phyloP scores from a whole-genome alignment of 2,888 invertebrate species.

The Andrena flavipes region DNA sequence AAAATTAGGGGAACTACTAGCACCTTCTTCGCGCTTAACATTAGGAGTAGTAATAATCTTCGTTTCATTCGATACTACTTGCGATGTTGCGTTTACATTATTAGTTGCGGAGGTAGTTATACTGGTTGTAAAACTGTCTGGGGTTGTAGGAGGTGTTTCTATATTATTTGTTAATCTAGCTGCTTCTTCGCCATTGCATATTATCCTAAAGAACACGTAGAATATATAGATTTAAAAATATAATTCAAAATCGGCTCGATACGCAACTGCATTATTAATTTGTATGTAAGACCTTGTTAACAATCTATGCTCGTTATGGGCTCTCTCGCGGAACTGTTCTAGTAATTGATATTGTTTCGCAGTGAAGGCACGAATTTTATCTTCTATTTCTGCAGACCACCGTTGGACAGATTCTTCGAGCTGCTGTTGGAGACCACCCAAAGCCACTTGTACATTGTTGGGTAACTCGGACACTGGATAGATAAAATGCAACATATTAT shows the following conservation, averaged over 20 bases:
- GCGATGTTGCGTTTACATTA: constrained; percentile 65
- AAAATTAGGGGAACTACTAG: constrained; percentile 68
- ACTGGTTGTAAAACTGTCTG: constrained; percentile 72
- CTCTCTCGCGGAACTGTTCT: constrained; percentile 90
- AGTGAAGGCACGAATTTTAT: constrained; percentile 90
- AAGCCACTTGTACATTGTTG: constrained; percentile 86
- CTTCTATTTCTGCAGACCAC: constrained; percentile 90
- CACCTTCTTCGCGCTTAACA: constrained; percentile 67
- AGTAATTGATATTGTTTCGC: constrained; percentile 91
- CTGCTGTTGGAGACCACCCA: constrained; percentile 88
- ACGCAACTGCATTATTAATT: not conserved
- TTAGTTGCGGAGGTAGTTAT: constrained; percentile 73
- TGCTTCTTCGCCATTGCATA: constrained; percentile 72
- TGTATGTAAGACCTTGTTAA: constrained; percentile 86
- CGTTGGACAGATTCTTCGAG: constrained; percentile 89
- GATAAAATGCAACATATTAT: constrained; percentile 35
- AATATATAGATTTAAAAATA: constrained; percentile 6
- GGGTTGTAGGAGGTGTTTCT: constrained; percentile 73
- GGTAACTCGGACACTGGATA: constrained; percentile 84
- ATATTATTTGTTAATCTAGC: constrained; percentile 65
- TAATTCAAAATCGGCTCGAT: not conserved
- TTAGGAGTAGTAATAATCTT: constrained; percentile 61
- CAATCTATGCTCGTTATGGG: constrained; percentile 90
- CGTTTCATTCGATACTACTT: constrained; percentile 61
- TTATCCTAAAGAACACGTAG: constrained; percentile 65